These are phyloP conservation scores for Drosophila crucigera DNA, from an alignment of 2,888 invertebrate genomes.

Conservation along the genomic window DNA sequence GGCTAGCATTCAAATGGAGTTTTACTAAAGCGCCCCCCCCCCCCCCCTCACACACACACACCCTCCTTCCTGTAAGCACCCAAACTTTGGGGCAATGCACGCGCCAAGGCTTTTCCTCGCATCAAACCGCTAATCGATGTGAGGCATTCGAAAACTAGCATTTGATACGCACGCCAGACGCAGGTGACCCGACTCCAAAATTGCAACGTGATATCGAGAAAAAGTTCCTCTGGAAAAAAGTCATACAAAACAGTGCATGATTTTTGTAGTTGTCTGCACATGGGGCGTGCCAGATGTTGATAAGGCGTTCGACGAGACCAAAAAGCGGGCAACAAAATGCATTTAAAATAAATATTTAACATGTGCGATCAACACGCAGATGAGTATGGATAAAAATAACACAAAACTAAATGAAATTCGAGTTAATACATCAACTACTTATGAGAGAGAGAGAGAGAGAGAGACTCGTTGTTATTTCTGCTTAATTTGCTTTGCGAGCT, in stretches of 20 bases:
- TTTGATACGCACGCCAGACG: constrained; percentile 66
- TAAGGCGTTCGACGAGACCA: constrained; percentile 3
- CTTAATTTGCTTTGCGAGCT: constrained; percentile 13
- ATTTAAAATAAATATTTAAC: constrained; percentile 62
- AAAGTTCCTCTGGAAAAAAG: constrained; percentile 10
- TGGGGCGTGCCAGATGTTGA: constrained; percentile 29
- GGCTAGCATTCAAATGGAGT: constrained; percentile 51
- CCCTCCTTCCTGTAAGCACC: too few species aligned
- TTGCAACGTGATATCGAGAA: constrained; percentile 62
- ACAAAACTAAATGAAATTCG: neutral
- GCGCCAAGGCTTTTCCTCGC: constrained; percentile 71
- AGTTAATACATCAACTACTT: constrained; percentile 7
- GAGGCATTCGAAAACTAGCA: constrained; percentile 8
- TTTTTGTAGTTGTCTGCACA: constrained; percentile 16
- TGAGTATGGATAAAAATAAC: constrained; percentile 13
- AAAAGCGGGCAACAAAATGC: constrained; percentile 29
- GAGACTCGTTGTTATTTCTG: constrained; percentile 4
- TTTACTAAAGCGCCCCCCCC: neutral
- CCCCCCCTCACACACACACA: neutral
- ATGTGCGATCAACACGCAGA: constrained; percentile 22
- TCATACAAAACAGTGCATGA: constrained; percentile 25
- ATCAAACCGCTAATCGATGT: constrained; percentile 61
- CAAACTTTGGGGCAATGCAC: constrained; percentile 53
- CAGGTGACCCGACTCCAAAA: constrained; percentile 68
- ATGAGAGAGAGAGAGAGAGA: neutral